Evolutionary conservation across 2,888 invertebrate genomes (phyloP).

Genomic region (Gonocerus acuteangulatus): DNA sequence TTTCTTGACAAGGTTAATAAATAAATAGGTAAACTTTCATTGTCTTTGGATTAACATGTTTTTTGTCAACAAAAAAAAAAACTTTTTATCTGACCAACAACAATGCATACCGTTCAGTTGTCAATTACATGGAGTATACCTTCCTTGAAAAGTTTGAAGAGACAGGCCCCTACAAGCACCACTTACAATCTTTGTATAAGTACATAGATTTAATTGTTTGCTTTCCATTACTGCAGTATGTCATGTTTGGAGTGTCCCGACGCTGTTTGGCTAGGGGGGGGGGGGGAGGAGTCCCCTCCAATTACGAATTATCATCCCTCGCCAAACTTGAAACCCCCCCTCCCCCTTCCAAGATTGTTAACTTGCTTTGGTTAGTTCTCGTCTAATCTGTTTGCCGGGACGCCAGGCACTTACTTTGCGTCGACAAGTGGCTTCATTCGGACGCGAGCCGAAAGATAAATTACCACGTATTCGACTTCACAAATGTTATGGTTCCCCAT

Average conservation of each 20-base stretch:
- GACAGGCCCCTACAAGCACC: not conserved
- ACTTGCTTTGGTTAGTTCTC: conserved; percentile 18
- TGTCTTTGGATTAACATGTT: too few species aligned
- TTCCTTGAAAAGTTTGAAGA: conserved; percentile 14
- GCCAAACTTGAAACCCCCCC: not conserved
- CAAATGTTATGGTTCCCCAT: too few species aligned
- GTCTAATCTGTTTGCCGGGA: conserved; percentile 15
- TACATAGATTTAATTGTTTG: conserved; percentile 18
- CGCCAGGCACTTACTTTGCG: too few species aligned
- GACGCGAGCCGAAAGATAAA: too few species aligned
- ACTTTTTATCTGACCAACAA: too few species aligned
- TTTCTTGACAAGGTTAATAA: too few species aligned
- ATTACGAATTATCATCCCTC: conserved; percentile 20
- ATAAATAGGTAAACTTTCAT: too few species aligned
- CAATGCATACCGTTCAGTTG: not conserved
- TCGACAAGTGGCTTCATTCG: not conserved
- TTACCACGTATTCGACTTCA: too few species aligned
- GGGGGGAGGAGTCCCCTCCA: conserved; percentile 4
- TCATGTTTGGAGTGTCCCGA: conserved; percentile 20
- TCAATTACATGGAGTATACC: conserved; percentile 4
- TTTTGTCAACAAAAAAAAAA: too few species aligned
- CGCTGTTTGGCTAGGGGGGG: conserved; percentile 5
- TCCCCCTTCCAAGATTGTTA: conserved; percentile 21
- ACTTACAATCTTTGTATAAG: conserved; percentile 18
- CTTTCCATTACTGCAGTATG: conserved; percentile 23